Evolutionary conservation across 2,888 invertebrate genomes (phyloP).

Genomic region (Acanthosepion lycidas): DNA sequence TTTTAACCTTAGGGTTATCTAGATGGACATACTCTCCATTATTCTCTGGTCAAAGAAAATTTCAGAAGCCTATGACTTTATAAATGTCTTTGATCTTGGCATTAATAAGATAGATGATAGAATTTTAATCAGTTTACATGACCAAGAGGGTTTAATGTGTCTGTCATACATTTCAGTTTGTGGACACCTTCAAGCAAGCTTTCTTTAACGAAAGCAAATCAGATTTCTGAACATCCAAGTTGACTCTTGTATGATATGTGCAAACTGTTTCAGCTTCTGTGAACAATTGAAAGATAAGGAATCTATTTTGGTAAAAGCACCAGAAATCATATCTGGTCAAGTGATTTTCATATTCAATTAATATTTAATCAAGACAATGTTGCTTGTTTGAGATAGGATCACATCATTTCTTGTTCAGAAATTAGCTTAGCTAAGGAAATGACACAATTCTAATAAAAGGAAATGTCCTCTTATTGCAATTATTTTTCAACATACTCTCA

Average conservation of each 20-base stretch:
- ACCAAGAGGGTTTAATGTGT: constrained; percentile 33
- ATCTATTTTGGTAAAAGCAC: constrained; percentile 11
- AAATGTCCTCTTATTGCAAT: too few species aligned
- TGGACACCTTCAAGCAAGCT: not conserved
- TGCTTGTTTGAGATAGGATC: not conserved
- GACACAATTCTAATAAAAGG: too few species aligned
- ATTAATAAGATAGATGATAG: constrained; percentile 22
- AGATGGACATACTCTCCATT: constrained; percentile 33
- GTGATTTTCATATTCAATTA: not conserved
- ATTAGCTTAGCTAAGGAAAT: not conserved
- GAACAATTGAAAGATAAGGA: constrained; percentile 1
- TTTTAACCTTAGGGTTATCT: constrained; percentile 33
- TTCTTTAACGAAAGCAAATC: constrained; percentile 24
- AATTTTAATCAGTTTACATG: constrained; percentile 33
- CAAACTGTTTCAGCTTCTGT: constrained; percentile 9
- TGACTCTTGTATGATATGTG: not conserved
- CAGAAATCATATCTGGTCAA: not conserved
- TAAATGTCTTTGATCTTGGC: constrained; percentile 33
- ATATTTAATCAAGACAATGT: not conserved
- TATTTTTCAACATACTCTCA: too few species aligned
- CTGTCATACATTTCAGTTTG: not conserved
- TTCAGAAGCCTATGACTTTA: not conserved
- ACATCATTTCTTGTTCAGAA: not conserved
- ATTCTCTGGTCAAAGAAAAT: constrained; percentile 33
- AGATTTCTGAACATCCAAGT: not conserved